Conservation (phyloP, 2,797 vertebrate species). For the Lagorchestes hirsutus region DNA sequence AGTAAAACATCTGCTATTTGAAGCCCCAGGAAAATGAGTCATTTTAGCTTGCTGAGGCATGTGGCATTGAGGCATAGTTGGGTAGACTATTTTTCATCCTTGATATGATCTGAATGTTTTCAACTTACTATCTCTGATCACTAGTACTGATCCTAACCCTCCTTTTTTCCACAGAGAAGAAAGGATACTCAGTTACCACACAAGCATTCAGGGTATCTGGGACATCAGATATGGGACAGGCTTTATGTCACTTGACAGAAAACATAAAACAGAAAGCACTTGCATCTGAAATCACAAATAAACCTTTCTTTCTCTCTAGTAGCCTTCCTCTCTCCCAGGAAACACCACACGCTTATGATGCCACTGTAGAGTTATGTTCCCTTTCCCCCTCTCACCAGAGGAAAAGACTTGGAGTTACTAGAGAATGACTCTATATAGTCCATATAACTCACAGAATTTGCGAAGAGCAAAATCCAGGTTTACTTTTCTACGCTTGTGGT, state of each 20-base stretch:
- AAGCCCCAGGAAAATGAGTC: background rate
- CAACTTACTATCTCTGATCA: background rate
- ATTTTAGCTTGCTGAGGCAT: background rate
- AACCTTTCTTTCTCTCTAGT: background rate
- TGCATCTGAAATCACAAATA: background rate
- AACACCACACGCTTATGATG: background rate
- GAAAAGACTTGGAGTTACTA: background rate
- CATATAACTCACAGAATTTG: background rate
- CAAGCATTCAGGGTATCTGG: background rate
- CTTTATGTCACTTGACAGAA: background rate
- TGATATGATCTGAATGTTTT: background rate
- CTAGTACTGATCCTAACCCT: background rate
- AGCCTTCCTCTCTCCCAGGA: background rate
- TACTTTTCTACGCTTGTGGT: background rate
- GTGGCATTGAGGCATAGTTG: background rate
- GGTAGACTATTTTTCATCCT: background rate
- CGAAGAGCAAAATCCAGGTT: background rate
- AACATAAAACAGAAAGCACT: background rate
- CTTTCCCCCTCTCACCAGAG: background rate
- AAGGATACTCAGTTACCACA: background rate
- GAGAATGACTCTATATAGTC: background rate
- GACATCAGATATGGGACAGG: background rate
- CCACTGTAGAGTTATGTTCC: background rate
- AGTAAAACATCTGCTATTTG: background rate
- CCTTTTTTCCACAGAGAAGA: background rate